These are phyloP conservation scores for Vireo griseus DNA, from an alignment of 2,797 vertebrate species.

Conservation along the genomic window DNA sequence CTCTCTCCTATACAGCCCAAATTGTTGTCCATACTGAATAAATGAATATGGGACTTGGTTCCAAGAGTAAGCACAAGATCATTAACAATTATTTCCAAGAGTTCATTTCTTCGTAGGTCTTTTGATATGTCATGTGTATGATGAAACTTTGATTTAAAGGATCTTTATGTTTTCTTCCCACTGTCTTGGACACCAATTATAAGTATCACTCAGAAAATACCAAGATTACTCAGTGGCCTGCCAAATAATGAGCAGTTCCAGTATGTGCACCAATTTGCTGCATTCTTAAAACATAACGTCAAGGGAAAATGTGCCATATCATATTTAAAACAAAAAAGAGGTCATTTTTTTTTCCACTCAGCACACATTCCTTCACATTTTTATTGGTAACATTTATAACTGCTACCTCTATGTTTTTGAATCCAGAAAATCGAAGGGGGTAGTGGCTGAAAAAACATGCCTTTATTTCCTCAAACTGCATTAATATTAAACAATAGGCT, in stretches of 20 bases:
- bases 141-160: not conserved
- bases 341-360: not conserved
- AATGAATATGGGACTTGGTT: not conserved
- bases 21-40: not conserved
- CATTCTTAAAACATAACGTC: slow-evolving; percentile 44
- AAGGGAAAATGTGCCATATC: slow-evolving; percentile 33
- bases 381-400: slow-evolving; percentile 7
- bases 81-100: not conserved
- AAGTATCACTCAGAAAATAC: slow-evolving; percentile 7
- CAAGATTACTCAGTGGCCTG: not conserved
- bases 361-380: slow-evolving; percentile 41
- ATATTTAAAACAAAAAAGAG: slow-evolving; percentile 16
- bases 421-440: not conserved
- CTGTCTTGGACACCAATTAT: not conserved
- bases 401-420: not conserved
- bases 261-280: not conserved
- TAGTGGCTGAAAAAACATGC: not conserved
- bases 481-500: not conserved
- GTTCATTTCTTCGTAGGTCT: not conserved
- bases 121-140: not conserved
- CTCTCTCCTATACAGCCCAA: not conserved
- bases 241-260: slow-evolving; percentile 31
- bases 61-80: not conserved
- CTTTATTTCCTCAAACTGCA: not conserved
- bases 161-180: not conserved